Evolutionary conservation across 2,888 invertebrate genomes (phyloP), one percentile per base, ranked within the genome.

Genomic region (Nomada fucata): DNA sequence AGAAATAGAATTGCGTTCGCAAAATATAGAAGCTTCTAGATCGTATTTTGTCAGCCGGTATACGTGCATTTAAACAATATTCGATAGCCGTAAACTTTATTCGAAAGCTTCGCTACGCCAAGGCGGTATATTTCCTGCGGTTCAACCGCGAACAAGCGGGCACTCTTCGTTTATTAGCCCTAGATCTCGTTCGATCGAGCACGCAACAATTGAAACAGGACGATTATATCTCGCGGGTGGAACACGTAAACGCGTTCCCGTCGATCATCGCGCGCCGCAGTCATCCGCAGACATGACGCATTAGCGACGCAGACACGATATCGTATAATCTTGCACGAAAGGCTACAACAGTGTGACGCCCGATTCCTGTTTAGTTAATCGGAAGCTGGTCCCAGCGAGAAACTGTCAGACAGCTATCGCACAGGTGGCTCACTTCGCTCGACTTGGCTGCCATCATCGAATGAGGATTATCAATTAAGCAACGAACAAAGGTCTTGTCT

Each of bases 391-490:
- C 57, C 60, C 55, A 47, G 18, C 68, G 68, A 70, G 73, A 29
- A 64, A 44, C 60, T 75, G 82, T 80, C 82, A 75, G 61, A 50
- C 67, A 36, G 47, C 67, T 72, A 63, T 61, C 69, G 63, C 59
- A 47, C 64, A 69, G 72, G 63, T 76, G 60, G 64, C 70, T 77
- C 60, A 69, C 42, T 44, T 61, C 71, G 74, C 65, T 74, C 81
- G 67, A 76, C 76, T 73, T 65, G 76, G 68, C 69, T 64, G 76
- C 84, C 79, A 84, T 79, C 82, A 79, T 79, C 84, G 76, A 79
- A 75, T 67, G 81, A 81, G 80, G 86, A 82, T 78, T 80, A 86
- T 87, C 86, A 88, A 87, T 87, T 87, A 87, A 86, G 73, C 82
- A 82, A 82, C 78, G 80, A 77, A 87, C 87, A 84, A 87, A 87